These are phyloP conservation scores for Zaprionus nigranus DNA, from an alignment of 1,140 invertebrate species.

Conservation along the genomic window DNA sequence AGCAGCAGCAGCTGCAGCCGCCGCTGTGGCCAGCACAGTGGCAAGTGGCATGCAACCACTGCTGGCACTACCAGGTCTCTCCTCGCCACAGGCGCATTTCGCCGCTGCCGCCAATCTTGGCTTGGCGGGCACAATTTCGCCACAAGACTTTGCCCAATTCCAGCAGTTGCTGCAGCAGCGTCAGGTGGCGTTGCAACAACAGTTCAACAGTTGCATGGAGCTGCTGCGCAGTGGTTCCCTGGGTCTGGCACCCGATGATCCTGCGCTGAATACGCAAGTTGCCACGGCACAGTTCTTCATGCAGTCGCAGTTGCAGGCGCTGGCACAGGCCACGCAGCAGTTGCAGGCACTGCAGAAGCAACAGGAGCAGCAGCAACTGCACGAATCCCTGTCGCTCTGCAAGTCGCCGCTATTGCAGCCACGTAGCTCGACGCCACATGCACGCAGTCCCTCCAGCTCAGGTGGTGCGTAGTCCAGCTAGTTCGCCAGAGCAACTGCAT, in stretches of 20 bases:
- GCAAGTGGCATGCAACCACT: constrained; percentile 67
- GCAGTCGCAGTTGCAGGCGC: constrained; percentile 88
- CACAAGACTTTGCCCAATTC: constrained; percentile 76
- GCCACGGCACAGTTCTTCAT: constrained; percentile 81
- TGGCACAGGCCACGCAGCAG: constrained; percentile 93
- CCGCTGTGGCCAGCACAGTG: constrained; percentile 46
- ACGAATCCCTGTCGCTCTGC: constrained; percentile 84
- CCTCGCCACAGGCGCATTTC: constrained; percentile 70
- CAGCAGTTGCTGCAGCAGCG: constrained; percentile 80
- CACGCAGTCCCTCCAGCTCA: constrained; percentile 84
- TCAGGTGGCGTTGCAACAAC: constrained; percentile 76
- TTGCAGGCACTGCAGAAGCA: constrained; percentile 92
- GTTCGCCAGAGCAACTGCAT: constrained; percentile 56
- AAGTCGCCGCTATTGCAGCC: constrained; percentile 77
- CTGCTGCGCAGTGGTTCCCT: constrained; percentile 70
- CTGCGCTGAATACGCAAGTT: constrained; percentile 65
- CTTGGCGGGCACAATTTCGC: constrained; percentile 53
- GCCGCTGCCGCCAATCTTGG: constrained; percentile 64
- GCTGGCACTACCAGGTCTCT: constrained; percentile 60
- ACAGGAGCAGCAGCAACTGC: constrained; percentile 86
- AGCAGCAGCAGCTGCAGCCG: constrained; percentile 62
- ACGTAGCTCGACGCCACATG: constrained; percentile 85
- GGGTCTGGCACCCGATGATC: constrained; percentile 71
- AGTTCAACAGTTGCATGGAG: constrained; percentile 81
- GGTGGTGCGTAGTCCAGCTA: constrained; percentile 79